Base-by-base conservation (phyloP, 37 sponge, comb jelly and placozoan species). In the Beroe forskalii region DNA sequence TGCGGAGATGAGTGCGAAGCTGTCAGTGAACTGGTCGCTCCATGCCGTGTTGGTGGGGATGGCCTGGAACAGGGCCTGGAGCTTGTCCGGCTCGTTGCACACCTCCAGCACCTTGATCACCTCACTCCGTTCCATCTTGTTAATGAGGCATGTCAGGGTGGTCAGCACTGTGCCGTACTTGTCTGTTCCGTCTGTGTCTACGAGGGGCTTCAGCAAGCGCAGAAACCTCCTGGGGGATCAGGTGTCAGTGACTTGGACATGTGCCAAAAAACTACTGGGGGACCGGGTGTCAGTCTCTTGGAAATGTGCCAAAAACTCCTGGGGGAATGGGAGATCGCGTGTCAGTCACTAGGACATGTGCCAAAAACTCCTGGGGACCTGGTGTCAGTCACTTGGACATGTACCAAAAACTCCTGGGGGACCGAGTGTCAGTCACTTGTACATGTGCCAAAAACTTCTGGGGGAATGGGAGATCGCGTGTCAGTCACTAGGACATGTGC, bases 61-160 rank as follows among this genome's bases (percentile, higher is more conserved):
- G 55, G 86, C 44, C 40, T 42, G 30, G 40, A 80, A 80, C 27
- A 80, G 55, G 3, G 86, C 3, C 22, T 80, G 40, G 48, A 80
- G 12, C 28, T 80, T 41, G 40, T 41, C 55, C 24, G 86, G 86
- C 25, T 80, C 86, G 30, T 80, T 38, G 55, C 55, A 80, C 44
- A 80, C 55, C 23, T 80, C 55, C 44, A 80, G 55, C 4, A 80
- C 1, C 20, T 80, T 41, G 1, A 80, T 35, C 55, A 80, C 86
- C 55, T 80, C 86, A 38, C 35, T 80, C 28, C 86, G 24, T 25
- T 80, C 86, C 86, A 80, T 80, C 48, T 80, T 80, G 86, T 80
- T 80, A 38, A 80, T 44, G 86, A 80, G 86, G 28, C 86, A 80
- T 9, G 86, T 80, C n/a, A 80, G 24, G 23, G 86, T 80, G 86